phyloP scores from a whole-genome alignment of 2,888 invertebrate species.

The Mechanitis mazaeus region DNA sequence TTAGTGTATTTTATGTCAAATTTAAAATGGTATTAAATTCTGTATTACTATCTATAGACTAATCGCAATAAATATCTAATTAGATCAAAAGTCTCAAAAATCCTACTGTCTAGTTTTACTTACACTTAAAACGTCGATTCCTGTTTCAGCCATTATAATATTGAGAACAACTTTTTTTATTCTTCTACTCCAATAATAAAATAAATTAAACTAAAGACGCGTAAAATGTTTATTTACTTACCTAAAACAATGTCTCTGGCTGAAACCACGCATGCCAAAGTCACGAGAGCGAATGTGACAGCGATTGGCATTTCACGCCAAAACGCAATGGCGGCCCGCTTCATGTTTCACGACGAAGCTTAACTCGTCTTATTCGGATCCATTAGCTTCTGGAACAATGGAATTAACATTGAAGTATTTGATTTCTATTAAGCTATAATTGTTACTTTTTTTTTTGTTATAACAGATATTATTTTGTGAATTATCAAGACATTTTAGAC shows the following conservation, averaged over 20 bases:
- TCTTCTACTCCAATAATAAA: conserved; percentile 9
- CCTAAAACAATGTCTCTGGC: conserved; percentile 65
- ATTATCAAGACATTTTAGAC: conserved; percentile 21
- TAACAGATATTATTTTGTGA: too few species aligned
- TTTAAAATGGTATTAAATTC: too few species aligned
- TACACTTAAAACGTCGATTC: too few species aligned
- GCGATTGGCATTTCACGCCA: conserved; percentile 67
- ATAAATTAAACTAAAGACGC: conserved; percentile 25
- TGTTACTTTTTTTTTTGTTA: too few species aligned
- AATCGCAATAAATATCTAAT: too few species aligned
- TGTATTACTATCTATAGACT: too few species aligned
- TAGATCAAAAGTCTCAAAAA: too few species aligned
- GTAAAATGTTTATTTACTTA: conserved; percentile 41
- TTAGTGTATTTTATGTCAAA: too few species aligned
- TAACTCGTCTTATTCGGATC: conserved; percentile 64
- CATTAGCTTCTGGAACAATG: conserved; percentile 71
- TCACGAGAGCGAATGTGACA: conserved; percentile 50
- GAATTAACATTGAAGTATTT: conserved; percentile 28
- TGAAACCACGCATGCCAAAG: conserved; percentile 49
- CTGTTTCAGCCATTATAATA: too few species aligned
- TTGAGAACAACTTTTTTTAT: too few species aligned
- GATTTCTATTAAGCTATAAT: conserved; percentile 24
- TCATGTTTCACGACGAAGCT: conserved; percentile 59
- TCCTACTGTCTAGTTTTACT: too few species aligned
- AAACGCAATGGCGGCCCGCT: conserved; percentile 54